phyloP scores from a whole-genome alignment of 2,888 invertebrate species.

The Philereme vetulata region DNA sequence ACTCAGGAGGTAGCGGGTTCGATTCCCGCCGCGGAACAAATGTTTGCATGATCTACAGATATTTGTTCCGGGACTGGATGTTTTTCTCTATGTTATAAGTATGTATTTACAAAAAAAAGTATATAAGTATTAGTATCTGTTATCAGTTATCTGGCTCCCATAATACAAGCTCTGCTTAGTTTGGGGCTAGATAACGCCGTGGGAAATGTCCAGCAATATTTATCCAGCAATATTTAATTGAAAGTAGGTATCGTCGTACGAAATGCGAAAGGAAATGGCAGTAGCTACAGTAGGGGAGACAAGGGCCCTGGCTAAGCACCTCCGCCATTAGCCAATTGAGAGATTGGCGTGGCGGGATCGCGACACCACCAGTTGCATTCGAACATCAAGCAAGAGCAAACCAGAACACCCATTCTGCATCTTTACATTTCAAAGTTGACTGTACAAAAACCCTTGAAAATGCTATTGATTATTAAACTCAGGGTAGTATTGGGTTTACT shows the following conservation, averaged over 20 bases:
- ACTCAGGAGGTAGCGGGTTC: too few relatives aligned
- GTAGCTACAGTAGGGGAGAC: slow-evolving; percentile 66
- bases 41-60: too few relatives aligned
- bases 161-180: too few relatives aligned
- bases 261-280: slow-evolving; percentile 70
- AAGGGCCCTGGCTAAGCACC: slow-evolving; percentile 70
- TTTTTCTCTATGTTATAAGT: too few relatives aligned
- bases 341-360: slow-evolving; percentile 67
- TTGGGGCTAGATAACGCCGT: too few relatives aligned
- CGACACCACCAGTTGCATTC: slow-evolving; percentile 58
- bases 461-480: slow-evolving; percentile 55
- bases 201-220: too few relatives aligned
- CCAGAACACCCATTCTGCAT: slow-evolving; percentile 30
- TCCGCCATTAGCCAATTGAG: slow-evolving; percentile 77
- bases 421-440: not conserved
- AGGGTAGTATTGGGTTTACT: slow-evolving; percentile 52
- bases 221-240: too few relatives aligned
- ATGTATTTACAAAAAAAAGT: too few relatives aligned
- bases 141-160: too few relatives aligned
- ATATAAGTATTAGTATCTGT: too few relatives aligned
- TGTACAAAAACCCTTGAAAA: slow-evolving; percentile 37
- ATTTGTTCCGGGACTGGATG: too few relatives aligned
- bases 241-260: slow-evolving; percentile 47
- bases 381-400: slow-evolving; percentile 52
- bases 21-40: too few relatives aligned